Conservation (phyloP, 2,113 vertebrate genomes). For the Haemorhous mexicanus region DNA sequence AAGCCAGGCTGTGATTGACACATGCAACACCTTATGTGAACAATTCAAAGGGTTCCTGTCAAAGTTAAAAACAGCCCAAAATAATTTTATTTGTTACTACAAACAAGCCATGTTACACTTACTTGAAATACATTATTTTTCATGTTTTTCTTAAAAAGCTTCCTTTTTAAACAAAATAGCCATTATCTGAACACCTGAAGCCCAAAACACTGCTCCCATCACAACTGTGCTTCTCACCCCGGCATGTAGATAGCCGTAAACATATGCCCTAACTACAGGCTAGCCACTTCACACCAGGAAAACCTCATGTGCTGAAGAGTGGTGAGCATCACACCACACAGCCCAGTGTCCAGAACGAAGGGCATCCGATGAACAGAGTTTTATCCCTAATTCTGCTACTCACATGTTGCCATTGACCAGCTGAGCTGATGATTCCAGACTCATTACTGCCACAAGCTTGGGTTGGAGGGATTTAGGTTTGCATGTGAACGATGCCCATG, state of each 20-base stretch:
- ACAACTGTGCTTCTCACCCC: background rate
- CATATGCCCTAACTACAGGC: background rate
- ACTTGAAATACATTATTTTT: background rate
- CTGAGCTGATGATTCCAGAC: background rate
- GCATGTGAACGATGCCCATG: accelerated
- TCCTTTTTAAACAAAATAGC: background rate
- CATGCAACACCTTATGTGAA: background rate
- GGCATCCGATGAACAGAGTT: background rate
- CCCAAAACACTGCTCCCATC: background rate
- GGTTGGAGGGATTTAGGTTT: background rate
- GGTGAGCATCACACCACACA: background rate
- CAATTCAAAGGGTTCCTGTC: background rate
- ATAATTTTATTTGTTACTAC: background rate
- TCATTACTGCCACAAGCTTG: background rate
- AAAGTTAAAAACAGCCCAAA: background rate
- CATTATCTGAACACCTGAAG: background rate
- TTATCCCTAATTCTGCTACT: background rate
- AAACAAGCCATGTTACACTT: background rate
- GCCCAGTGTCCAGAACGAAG: background rate
- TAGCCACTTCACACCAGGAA: background rate
- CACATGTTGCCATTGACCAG: background rate
- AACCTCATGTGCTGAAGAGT: background rate
- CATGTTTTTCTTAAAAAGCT: background rate
- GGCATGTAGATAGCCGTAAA: background rate
- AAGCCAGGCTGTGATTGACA: background rate